phyloP scores from a whole-genome alignment of 2,797 vertebrate genomes.

The Lepus townsendii region DNA sequence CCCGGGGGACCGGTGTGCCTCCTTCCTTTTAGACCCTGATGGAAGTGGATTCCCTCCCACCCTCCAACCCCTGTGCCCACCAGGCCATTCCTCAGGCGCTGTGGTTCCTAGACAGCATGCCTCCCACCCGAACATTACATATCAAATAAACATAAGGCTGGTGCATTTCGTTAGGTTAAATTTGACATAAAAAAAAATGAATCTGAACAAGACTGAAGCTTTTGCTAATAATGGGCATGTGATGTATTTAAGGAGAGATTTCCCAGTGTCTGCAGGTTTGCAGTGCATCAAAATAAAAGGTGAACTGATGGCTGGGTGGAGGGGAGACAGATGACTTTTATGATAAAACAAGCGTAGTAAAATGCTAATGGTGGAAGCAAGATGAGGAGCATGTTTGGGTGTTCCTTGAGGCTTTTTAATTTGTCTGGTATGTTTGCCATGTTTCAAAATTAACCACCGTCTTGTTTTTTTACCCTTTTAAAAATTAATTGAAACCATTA shows the following conservation, averaged over 20 bases:
- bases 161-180: not conserved
- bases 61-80: not conserved
- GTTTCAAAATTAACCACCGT: not conserved
- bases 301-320: not conserved
- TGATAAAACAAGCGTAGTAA: not conserved
- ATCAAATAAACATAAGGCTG: not conserved
- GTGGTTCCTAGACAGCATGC: not conserved
- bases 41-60: not conserved
- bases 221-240: not conserved
- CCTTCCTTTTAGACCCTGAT: not conserved
- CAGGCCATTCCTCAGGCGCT: not conserved
- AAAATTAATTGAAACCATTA: not conserved
- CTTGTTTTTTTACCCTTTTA: not conserved
- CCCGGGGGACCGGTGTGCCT: not conserved
- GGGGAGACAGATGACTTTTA: not conserved
- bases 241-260: not conserved
- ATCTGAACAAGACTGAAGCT: not conserved
- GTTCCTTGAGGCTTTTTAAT: not conserved
- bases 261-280: not conserved
- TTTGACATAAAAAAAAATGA: slow-evolving; percentile 10
- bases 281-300: not conserved
- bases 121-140: not conserved
- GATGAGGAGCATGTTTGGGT: not conserved
- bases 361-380: not conserved
- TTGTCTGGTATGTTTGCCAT: not conserved